These are phyloP conservation scores for human (Homo sapiens) DNA, from an alignment of 2,113 vertebrate species.

Conservation along the genomic window DNA sequence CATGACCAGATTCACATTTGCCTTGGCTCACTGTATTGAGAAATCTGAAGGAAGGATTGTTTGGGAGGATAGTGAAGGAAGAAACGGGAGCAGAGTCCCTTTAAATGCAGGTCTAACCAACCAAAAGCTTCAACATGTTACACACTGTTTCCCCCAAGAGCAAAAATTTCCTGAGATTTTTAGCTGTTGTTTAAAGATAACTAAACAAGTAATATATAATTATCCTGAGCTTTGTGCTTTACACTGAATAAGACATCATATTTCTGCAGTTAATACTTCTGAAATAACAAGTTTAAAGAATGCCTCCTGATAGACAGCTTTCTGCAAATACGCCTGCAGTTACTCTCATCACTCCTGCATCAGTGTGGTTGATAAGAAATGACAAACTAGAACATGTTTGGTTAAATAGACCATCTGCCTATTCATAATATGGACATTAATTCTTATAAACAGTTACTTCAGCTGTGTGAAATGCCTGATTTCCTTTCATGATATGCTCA, in stretches of 20 bases:
- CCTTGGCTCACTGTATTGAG: not conserved
- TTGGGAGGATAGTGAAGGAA: not conserved
- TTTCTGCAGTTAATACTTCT: conserved; percentile 62
- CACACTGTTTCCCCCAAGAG: not conserved
- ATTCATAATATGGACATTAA: conserved; percentile 72
- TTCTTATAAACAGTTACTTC: conserved; percentile 69
- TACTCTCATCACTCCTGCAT: conserved; percentile 79
- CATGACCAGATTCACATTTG: not conserved
- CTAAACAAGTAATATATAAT: conserved; percentile 31
- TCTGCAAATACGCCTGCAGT: conserved; percentile 79
- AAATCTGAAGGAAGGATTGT: not conserved
- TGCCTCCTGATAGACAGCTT: conserved; percentile 60
- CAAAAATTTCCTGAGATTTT: not conserved
- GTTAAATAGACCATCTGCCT: conserved; percentile 84
- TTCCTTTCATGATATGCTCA: conserved; percentile 28
- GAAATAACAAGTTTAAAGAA: conserved; percentile 63
- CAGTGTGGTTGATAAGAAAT: conserved; percentile 82
- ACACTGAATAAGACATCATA: not conserved
- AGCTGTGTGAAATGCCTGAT: conserved; percentile 23
- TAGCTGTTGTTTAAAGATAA: conserved; percentile 34
- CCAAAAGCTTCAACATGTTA: not conserved
- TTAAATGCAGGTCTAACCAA: not conserved
- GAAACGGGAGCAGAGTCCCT: not conserved
- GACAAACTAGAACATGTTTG: conserved; percentile 82
- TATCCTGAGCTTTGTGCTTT: conserved; percentile 54